Conservation (phyloP, 2,797 vertebrate genomes). For the Australoheros facetus region DNA sequence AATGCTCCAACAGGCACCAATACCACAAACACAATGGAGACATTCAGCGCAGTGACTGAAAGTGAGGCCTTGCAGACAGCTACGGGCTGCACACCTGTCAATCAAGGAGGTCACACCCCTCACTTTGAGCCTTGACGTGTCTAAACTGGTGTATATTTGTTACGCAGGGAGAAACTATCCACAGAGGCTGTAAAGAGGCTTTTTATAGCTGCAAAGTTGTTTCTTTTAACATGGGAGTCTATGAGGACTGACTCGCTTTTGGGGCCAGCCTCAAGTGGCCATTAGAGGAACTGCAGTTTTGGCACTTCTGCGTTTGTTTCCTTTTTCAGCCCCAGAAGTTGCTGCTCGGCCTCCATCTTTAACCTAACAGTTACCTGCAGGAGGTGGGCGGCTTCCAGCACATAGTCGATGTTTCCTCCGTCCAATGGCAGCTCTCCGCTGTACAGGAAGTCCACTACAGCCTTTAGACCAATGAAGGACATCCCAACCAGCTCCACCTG, state of each 20-base stretch:
- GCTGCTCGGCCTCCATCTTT: accelerated
- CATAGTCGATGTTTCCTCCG: slow-evolving; percentile 87
- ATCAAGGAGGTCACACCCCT: background rate
- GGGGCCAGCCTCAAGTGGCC: background rate
- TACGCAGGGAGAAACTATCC: background rate
- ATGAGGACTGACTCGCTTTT: background rate
- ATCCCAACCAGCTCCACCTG: slow-evolving; percentile 90
- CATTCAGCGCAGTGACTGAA: too few species aligned
- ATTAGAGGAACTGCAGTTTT: background rate
- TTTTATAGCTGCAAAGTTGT: too few species aligned
- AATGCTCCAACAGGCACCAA: background rate
- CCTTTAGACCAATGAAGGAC: slow-evolving; percentile 88
- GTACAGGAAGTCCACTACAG: slow-evolving; percentile 93
- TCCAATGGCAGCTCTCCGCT: slow-evolving; percentile 89
- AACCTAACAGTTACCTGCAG: slow-evolving; percentile 79
- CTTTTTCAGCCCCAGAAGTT: background rate
- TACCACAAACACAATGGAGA: too few species aligned
- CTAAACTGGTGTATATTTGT: background rate
- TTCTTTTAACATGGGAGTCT: background rate
- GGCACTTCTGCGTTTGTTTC: background rate
- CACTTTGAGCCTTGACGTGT: background rate
- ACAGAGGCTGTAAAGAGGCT: background rate
- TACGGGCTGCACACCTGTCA: too few species aligned
- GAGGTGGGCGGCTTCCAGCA: slow-evolving; percentile 92
- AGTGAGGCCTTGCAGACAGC: too few species aligned